Base-by-base conservation (phyloP, 2,113 vertebrate species). In the Glareola pratincola region DNA sequence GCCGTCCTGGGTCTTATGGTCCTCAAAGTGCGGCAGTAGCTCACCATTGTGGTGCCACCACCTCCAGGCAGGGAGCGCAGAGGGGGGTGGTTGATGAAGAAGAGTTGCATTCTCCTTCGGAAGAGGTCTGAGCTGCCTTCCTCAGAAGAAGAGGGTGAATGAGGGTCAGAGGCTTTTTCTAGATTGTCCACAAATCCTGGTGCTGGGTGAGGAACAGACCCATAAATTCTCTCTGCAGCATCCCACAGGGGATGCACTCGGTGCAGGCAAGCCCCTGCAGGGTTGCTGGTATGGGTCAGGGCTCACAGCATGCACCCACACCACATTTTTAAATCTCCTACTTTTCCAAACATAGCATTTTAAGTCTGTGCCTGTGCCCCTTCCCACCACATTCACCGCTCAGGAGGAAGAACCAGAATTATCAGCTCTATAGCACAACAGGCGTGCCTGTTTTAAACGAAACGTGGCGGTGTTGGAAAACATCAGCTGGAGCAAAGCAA, bases 241-340 rank as follows among this genome's bases (percentile, higher is more conserved):
- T 48, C 54, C 50, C 27, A 32, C 1, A 1, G 2, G 20, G 22
- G 24, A 8, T 93, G n/a, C 8, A 62, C 10, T 77, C 2, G 0
- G 30, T 59, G 23, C 4, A 12, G 9, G 51, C 30, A 20, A 75
- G 29, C 24, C 29, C 45, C 47, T 51, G 20, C 48, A 68, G 51
- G 22, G 27, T 15, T 74, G 29, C 24, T 89, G 64, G 5, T 56
- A 6, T 16, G 36, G 17, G 8, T 64, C 45, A 71, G 32, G 41
- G 39, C 34, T 88, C 53, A 83, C 88, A 32, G 27, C 41, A 62
- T 14, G 36, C 24, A 45, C 1, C 3, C 9, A 18, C 26, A 9
- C 4, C 21, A 36, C 27, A 34, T 50, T 78, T 87, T 78, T 34
- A 63, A 37, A 63, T 8, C 26, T 89, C 11, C 24, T 63, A 18